A percentile compares a stretch with the other conserved stretches of the same genome.
Evolutionary conservation across 2,888 invertebrate species (phyloP).

Genomic region (Acanthococcus lagerstroemiae): DNA sequence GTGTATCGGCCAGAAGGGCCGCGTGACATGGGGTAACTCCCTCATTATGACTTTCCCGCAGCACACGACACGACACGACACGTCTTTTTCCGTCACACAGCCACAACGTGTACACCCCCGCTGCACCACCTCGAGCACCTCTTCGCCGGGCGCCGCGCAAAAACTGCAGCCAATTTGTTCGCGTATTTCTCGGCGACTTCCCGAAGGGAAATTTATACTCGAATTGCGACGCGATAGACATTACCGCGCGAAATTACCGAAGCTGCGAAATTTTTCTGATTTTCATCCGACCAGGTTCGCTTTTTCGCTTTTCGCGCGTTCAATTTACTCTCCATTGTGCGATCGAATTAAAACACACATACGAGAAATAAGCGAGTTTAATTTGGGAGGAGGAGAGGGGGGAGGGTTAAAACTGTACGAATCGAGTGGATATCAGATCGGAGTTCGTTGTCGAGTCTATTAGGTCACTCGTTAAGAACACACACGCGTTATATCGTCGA

Average conservation of each 20-base stretch:
- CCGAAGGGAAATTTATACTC: conserved; percentile 25
- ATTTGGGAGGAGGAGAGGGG: no score
- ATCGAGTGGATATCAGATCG: no score
- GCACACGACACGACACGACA: background rate
- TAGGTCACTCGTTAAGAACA: no score
- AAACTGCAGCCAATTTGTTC: conserved; percentile 22
- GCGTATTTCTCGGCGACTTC: background rate
- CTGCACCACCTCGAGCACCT: background rate
- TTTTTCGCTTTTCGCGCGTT: background rate
- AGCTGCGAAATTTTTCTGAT: background rate
- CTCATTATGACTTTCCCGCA: background rate
- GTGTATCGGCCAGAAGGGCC: conserved; percentile 7
- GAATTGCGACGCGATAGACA: conserved; percentile 13
- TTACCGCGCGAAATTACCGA: conserved; percentile 1
- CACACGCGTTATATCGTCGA: no score
- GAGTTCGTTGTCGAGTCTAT: no score
- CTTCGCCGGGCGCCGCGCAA: background rate
- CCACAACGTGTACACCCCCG: background rate
- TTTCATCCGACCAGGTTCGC: background rate
- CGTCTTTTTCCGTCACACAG: background rate
- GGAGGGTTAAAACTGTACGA: no score
- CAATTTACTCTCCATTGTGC: no score
- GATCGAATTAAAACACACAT: no score
- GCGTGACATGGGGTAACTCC: conserved; percentile 14
- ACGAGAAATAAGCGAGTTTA: no score